Evolutionary conservation across 30 jellyfish, hydroid and myxozoan genomes (phyloP), one percentile per base, ranked within the genome.

Genomic region (Phacellophora camtschatica): DNA sequence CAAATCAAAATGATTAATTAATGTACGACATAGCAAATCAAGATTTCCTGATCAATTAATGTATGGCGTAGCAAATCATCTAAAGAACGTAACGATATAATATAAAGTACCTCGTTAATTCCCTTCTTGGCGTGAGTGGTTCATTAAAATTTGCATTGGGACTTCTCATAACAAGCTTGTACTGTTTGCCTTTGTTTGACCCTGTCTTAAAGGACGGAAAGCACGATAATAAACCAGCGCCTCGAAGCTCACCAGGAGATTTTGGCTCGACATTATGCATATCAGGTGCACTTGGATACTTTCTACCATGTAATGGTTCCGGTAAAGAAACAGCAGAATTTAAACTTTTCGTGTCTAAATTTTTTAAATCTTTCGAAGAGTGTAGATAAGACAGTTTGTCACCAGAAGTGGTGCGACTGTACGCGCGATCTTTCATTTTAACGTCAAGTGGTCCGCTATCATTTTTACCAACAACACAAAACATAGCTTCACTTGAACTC

Each of bases 161-260:
- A 63, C 90, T 78, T 32, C 90, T 41, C 63, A 82, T 71, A 1
- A 82, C 86, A 90, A 89, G 71, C 64, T 81, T 81, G 29, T 90
- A 90, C 48, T 96, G 85, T 31, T 76, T 90, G 68, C 96, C 43
- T 36, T 77, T 83, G 49, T 84, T 74, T 15, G 97, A 51, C 66
- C 97, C 95, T 53, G 92, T 90, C 85, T 90, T 90, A 64, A 90
- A 71, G 11, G 97, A 88, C 2, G 97, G 97, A 76, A 90, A 90
- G 66, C 97, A 90, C 11, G 92, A 81, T 42, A 81, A 51, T 28
- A 81, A 61, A 2, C 92, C 85, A 7, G 92, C 77, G 6, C 90
- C 82, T 3, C 90, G 90, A 62, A 78, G 76, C 31, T 78, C 90
- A 8, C 75, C 90, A 71, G 90, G 90, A 64, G 90, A 62, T 11